These are phyloP conservation scores for Enteromius radiatus DNA, from an alignment of 2,797 vertebrate genomes.

Conservation along the genomic window DNA sequence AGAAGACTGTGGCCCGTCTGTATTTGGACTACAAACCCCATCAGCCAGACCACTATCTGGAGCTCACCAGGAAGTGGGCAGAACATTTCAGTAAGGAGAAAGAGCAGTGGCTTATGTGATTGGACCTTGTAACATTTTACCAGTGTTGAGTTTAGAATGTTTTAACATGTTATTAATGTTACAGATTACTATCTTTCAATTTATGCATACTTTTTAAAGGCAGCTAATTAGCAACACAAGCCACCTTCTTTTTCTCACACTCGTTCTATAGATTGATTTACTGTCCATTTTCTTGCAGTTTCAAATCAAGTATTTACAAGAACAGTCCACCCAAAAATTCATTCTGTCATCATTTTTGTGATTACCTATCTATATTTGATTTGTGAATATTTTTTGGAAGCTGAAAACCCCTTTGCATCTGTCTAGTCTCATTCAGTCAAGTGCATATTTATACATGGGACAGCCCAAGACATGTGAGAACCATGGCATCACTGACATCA, in stretches of 20 bases:
- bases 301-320: background rate
- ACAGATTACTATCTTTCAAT: background rate
- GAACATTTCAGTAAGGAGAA: slow-evolving; percentile 90
- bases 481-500: background rate
- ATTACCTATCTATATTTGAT: background rate
- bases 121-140: background rate
- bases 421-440: background rate
- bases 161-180: background rate
- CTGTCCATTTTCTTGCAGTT: background rate
- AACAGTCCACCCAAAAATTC: background rate
- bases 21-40: slow-evolving; percentile 88
- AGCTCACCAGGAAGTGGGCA: slow-evolving; percentile 87
- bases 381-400: too few relatives aligned
- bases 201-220: slow-evolving; percentile 13
- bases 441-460: background rate
- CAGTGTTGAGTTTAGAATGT: slow-evolving; percentile 1
- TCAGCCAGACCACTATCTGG: slow-evolving; percentile 81
- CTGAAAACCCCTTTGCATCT: background rate
- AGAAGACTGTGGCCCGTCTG: slow-evolving; percentile 83
- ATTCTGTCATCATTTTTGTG: background rate
- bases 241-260: background rate
- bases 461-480: background rate
- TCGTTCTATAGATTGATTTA: background rate
- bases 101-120: slow-evolving; percentile 89
- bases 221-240: slow-evolving; percentile 15